Conservation (phyloP, 2,797 vertebrate species). For the Diplodus puntazzo region DNA sequence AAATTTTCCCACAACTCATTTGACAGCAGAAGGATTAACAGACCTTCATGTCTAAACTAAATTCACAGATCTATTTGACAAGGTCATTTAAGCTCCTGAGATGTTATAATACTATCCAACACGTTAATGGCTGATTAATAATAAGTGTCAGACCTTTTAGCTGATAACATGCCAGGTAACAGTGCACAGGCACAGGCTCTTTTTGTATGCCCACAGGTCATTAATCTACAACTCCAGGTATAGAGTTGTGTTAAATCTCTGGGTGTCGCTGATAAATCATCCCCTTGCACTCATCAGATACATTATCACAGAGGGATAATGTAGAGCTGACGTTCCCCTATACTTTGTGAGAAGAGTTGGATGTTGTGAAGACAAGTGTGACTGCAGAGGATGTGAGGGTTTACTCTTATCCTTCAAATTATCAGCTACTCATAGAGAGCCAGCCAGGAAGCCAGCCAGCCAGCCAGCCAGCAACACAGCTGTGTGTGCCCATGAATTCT, state of each 20-base stretch:
- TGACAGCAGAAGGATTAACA: constrained; percentile 4
- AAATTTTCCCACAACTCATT: constrained; percentile 13
- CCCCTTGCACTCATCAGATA: constrained; percentile 33
- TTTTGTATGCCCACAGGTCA: constrained; percentile 46
- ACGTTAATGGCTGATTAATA: constrained; percentile 25
- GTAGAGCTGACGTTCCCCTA: constrained; percentile 36
- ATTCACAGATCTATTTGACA: constrained; percentile 17
- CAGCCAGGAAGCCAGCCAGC: constrained; percentile 33
- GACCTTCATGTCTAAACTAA: constrained; percentile 10
- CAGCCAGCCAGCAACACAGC: constrained; percentile 43
- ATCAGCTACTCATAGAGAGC: constrained; percentile 53
- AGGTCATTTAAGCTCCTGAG: constrained; percentile 17
- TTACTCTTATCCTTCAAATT: constrained; percentile 64
- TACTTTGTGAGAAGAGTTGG: constrained; percentile 23
- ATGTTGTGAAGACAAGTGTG: constrained; percentile 24
- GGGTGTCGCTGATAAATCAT: constrained; percentile 49
- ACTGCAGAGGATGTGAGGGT: constrained; percentile 30
- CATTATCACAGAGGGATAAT: constrained; percentile 45
- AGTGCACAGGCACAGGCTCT: constrained; percentile 34
- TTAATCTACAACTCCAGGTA: constrained; percentile 51
- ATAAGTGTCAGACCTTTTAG: constrained; percentile 2
- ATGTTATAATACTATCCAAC: constrained; percentile 3
- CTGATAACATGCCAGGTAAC: constrained; percentile 43
- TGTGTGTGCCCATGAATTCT: constrained; percentile 74
- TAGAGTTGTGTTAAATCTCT: constrained; percentile 37